Evolutionary conservation across 2,113 vertebrate species (phyloP), one percentile per base, ranked within the genome.

Genomic region (Pholis gunnellus): DNA sequence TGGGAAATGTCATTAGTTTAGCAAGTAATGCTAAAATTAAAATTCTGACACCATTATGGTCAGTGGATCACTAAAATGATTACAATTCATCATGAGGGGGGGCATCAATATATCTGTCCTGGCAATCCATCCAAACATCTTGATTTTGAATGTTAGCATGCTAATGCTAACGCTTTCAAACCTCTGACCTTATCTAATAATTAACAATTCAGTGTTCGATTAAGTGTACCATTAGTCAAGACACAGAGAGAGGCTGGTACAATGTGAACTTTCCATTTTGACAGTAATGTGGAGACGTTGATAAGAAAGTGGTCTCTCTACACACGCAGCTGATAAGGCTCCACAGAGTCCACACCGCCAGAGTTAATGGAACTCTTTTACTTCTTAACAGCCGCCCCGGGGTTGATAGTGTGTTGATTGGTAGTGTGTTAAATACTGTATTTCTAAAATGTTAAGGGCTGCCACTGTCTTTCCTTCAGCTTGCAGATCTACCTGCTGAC

Each of bases 211-310:
- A 40, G 31, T 20, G 17, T 71, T 40, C 0, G 25, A 9, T 42
- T 42, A 38, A 54, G 1, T 29, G 27, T 22, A 22, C 74, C 54
- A 67, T 70, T 48, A 22, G 3, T 57, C 18, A 22, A 5, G 38
- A 75, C 3, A 20, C 18, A 50, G 17, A n/a, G 40, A 38, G 3
- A 25, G 20, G 0, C n/a, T 34, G 22, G 15, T 4, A 9, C 6
- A n/a, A 31, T n/a, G 56, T 18, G 59, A 54, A 61, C 42, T 61
- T 83, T 84, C 46, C 38, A 52, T 15, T 74, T 18, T 46, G 59
- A 44, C 59, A 40, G 48, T 65, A 73, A 50, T 42, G 15, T 78
- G 70, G 34, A 66, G 36, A 75, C 40, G 14, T 7, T 68, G 74
- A 79, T 70, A 68, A 59, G 56, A 70, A 69, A 63, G 17, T 9